A percentile compares a stretch with the other conserved stretches of the same genome.
These are phyloP conservation scores for Nibea coibor DNA, from an alignment of 2,113 vertebrate species.

Conservation along the genomic window DNA sequence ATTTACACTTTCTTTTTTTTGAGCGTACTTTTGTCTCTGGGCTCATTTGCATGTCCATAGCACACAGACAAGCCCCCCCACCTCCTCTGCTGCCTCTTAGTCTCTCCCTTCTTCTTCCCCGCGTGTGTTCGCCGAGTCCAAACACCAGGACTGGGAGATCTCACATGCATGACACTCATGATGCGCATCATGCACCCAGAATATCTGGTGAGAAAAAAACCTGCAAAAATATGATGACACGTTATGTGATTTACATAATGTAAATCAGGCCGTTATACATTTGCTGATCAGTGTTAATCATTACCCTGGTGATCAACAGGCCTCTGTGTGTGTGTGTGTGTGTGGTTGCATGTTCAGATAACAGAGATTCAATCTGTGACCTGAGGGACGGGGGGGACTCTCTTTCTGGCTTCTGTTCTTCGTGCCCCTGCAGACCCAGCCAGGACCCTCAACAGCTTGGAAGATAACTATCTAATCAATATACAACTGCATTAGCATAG, in stretches of 20 bases:
- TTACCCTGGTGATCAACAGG: conserved; percentile 24
- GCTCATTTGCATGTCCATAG: conserved; percentile 68
- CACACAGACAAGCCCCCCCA: not conserved
- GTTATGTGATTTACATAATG: not conserved
- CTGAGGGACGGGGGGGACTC: conserved; percentile 38
- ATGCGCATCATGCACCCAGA: not conserved
- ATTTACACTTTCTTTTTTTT: conserved; percentile 20
- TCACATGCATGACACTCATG: not conserved
- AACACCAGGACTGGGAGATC: not conserved
- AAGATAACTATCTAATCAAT: conserved; percentile 79
- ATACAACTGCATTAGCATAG: conserved; percentile 70
- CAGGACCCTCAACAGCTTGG: conserved; percentile 68
- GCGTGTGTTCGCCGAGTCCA: conserved; percentile 1
- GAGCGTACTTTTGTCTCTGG: conserved; percentile 28
- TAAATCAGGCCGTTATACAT: not conserved
- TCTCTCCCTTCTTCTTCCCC: conserved; percentile 5
- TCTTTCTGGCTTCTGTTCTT: conserved; percentile 27
- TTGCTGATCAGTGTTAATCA: conserved; percentile 16
- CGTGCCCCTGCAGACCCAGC: conserved; percentile 34
- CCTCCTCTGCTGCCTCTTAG: conserved; percentile 13
- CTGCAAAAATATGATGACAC: not conserved
- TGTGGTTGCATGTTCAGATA: conserved; percentile 32
- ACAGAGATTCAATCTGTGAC: conserved; percentile 56
- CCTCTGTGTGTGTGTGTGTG: not conserved
- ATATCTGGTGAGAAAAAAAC: not conserved